These are phyloP conservation scores for Caenorhabditis plicata DNA, from an alignment of 2,888 invertebrate genomes.

Conservation along the genomic window DNA sequence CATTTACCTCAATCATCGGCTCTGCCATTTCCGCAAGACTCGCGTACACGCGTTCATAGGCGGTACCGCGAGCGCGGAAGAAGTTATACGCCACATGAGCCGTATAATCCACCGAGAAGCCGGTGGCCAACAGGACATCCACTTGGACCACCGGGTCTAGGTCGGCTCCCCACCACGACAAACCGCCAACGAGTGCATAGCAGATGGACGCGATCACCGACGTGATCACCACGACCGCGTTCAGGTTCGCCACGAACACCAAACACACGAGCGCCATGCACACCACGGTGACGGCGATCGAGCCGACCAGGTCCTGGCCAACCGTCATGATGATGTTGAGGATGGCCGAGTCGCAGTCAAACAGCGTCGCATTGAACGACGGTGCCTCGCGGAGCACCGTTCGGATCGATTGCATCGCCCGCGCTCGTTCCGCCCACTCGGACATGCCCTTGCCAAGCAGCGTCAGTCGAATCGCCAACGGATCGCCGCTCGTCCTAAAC, in stretches of 20 bases:
- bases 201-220: constrained; percentile 60
- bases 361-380: constrained; percentile 59
- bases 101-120: constrained; percentile 60
- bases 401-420: constrained; percentile 37
- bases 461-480: constrained; percentile 54
- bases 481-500: constrained; percentile 14
- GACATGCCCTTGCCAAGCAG: constrained; percentile 57
- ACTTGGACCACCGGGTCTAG: constrained; percentile 63
- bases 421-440: constrained; percentile 62
- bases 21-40: constrained; percentile 58
- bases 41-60: constrained; percentile 48
- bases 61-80: constrained; percentile 46
- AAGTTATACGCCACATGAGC: constrained; percentile 63
- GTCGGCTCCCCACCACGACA: constrained; percentile 63
- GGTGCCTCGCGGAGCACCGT: constrained; percentile 32
- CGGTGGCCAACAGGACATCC: constrained; percentile 62
- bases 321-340: constrained; percentile 55
- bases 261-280: constrained; percentile 62
- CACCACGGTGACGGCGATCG: constrained; percentile 57
- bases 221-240: constrained; percentile 57
- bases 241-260: constrained; percentile 55
- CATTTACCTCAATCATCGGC: constrained; percentile 57
- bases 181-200: constrained; percentile 58
- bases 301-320: constrained; percentile 44
- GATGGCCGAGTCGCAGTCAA: constrained; percentile 61